Percentiles rank a stretch among this genome's conserved stretches.
Evolutionary conservation across 53 echinoderm and acorn worm genomes (phyloP).

Genomic region (Mesocentrotus franciscanus): DNA sequence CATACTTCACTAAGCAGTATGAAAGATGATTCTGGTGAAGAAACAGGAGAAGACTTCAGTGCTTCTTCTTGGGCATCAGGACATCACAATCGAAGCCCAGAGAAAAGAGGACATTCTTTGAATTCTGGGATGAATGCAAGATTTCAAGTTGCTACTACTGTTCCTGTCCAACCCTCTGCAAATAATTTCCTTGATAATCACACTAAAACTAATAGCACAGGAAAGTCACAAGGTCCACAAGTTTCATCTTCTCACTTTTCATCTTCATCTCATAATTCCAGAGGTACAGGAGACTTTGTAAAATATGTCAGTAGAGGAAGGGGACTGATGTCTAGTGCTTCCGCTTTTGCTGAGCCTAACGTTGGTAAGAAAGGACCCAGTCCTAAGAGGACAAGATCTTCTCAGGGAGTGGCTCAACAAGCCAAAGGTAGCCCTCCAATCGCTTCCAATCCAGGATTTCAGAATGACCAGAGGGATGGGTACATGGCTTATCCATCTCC

Average conservation of each 20-base stretch:
- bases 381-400: background rate
- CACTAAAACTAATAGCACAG: background rate
- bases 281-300: constrained; percentile 29
- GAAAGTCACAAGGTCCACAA: background rate
- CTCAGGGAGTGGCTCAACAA: background rate
- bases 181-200: background rate
- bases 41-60: constrained; percentile 47
- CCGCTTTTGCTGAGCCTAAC: background rate
- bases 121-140: background rate
- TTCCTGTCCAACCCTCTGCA: background rate
- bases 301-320: constrained; percentile 34
- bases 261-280: background rate
- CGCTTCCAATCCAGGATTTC: background rate
- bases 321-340: background rate
- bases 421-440: background rate
- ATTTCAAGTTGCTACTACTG: background rate
- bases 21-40: constrained; percentile 9
- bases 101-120: background rate
- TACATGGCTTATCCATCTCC: background rate
- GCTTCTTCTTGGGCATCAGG: constrained; percentile 26
- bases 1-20: background rate
- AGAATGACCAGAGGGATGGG: background rate
- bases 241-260: no score
- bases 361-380: background rate
- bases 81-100: background rate